Conservation (phyloP, 2,888 invertebrate species). For the Caenorhabditis auriculariae region DNA sequence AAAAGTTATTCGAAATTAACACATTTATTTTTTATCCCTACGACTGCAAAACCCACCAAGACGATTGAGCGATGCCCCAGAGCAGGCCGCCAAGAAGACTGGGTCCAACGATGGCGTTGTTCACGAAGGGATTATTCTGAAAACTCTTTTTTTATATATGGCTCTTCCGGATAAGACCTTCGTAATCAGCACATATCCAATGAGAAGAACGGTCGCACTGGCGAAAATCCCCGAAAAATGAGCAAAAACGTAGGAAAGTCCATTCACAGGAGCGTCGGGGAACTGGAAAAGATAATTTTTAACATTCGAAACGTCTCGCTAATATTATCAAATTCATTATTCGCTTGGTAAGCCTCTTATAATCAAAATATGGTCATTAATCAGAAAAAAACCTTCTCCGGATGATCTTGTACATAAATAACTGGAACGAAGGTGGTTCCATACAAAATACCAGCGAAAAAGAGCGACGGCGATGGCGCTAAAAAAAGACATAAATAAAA, state of each 20-base stretch:
- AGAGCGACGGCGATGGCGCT: background rate
- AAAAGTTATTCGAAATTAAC: too few species aligned
- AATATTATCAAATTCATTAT: too few species aligned
- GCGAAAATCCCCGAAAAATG: conserved; percentile 66
- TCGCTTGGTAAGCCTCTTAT: too few species aligned
- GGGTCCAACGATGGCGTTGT: conserved; percentile 50
- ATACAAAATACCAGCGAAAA: conserved; percentile 66
- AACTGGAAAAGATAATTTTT: conserved; percentile 26
- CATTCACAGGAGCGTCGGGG: conserved; percentile 45
- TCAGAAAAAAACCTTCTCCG: conserved; percentile 38
- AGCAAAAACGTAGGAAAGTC: conserved; percentile 66
- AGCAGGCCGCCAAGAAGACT: conserved; percentile 65
- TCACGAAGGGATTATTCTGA: conserved; percentile 64
- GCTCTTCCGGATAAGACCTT: background rate
- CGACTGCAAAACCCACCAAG: conserved; percentile 64
- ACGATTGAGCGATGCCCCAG: conserved; percentile 67
- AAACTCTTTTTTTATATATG: background rate
- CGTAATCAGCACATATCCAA: conserved; percentile 30
- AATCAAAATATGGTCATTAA: too few species aligned
- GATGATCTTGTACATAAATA: conserved; percentile 66
- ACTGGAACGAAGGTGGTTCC: conserved; percentile 68
- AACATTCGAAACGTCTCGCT: too few species aligned
- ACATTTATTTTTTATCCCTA: too few species aligned
- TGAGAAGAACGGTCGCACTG: conserved; percentile 64
- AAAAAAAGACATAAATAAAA: background rate